Conservation (phyloP, 1,140 invertebrate genomes). For the Euglossa dilemma region DNA sequence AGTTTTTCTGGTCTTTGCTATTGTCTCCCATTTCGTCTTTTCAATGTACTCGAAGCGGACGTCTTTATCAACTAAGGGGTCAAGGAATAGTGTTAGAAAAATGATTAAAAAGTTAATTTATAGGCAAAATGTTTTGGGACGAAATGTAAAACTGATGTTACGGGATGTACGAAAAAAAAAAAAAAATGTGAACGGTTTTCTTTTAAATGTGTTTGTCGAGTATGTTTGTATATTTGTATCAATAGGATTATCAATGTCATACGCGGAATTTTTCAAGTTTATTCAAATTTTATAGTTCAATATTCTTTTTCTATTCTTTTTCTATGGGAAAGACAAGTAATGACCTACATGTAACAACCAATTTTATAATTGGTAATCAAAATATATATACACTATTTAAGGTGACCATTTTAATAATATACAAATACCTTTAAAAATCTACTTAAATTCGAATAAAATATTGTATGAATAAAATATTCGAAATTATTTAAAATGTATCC, state of each 20-base stretch:
- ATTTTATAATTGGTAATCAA: not conserved
- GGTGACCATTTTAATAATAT: not conserved
- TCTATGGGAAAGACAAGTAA: constrained; percentile 30
- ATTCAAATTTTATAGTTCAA: not conserved
- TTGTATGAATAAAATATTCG: not conserved
- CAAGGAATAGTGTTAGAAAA: constrained; percentile 70
- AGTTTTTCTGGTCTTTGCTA: constrained; percentile 72
- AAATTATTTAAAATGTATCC: not conserved
- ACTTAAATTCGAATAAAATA: not conserved
- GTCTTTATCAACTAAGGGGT: constrained; percentile 74
- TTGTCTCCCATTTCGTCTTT: constrained; percentile 76
- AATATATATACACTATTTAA: not conserved
- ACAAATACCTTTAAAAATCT: constrained; percentile 15
- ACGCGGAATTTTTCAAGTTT: not conserved
- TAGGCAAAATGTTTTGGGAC: constrained; percentile 31
- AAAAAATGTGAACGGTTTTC: constrained; percentile 10
- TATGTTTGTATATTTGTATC: not conserved
- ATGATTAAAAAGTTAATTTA: constrained; percentile 54
- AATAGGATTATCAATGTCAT: not conserved
- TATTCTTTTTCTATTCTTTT: not conserved
- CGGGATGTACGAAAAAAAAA: constrained; percentile 14
- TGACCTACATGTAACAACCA: constrained; percentile 13
- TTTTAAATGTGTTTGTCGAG: not conserved
- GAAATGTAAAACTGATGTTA: constrained; percentile 37
- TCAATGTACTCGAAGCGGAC: constrained; percentile 74